Evolutionary conservation across 2,113 vertebrate genomes (phyloP).

Genomic region (Uria aalge): DNA sequence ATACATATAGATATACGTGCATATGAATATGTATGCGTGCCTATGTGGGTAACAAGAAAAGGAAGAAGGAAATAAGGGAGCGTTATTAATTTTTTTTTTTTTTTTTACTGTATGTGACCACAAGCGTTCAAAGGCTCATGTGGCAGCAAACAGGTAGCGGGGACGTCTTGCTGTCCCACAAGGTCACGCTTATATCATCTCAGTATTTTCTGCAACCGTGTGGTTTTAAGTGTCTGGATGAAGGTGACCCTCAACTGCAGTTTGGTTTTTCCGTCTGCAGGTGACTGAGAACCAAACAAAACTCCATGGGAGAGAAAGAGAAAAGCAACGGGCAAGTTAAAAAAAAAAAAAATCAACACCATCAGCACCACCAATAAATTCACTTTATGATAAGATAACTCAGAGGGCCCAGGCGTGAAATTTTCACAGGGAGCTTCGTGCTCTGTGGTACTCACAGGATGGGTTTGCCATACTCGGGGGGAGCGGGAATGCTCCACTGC

Average conservation of each 20-base stretch:
- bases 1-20: background rate
- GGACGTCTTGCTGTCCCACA: background rate
- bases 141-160: background rate
- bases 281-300: background rate
- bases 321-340: background rate
- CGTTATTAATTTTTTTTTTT: background rate
- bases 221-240: background rate
- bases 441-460: rapidly evolving
- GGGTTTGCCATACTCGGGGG: background rate
- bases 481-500: background rate
- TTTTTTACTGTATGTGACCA: background rate
- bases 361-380: background rate
- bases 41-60: background rate
- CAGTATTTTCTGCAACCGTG: rapidly evolving
- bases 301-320: background rate
- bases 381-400: background rate
- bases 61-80: background rate
- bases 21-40: background rate
- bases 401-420: background rate
- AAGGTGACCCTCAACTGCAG: background rate
- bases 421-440: background rate
- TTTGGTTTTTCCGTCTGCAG: background rate
- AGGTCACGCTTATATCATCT: background rate
- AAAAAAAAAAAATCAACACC: background rate
- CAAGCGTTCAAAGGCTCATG: background rate